Base-by-base conservation (phyloP, 2,797 vertebrate genomes). In the Parambassis ranga region DNA sequence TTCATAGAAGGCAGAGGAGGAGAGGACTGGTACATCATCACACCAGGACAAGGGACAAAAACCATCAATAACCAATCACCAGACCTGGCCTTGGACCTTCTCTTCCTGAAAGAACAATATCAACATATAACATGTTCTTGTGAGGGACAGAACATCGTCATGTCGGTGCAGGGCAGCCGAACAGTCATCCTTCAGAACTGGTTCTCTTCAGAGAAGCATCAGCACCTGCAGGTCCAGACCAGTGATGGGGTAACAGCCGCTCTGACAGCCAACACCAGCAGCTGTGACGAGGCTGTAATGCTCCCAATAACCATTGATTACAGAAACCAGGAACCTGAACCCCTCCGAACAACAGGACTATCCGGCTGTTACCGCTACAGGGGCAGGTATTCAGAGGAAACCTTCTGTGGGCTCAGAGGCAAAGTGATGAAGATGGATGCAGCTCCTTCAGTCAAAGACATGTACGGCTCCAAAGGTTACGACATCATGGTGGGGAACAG, bases 11-110 rank as follows among this genome's bases (percentile, higher is more conserved):
- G 79, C 1, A 22, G 79, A 65, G 75, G 38, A 60, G 83, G 80
- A 55, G 65, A 70, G 31, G 84, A 88, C 61, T 82, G 76, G 81
- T 85, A 86, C 30, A 1, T 85, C 6, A 67, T 89, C 41, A 70
- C 70, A 6, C 68, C 79, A 56, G 64, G 58, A n/a, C 36, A 50
- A 26, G 81, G 76, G 68, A 6, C 73, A 9, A 89, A 84, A 71
- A 87, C 65, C 19, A 80, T 84, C 43, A 67, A 35, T 65, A 82
- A 58, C 37, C 67, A 67, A 50, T 88, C 77, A 13, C 72, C 75
- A 26, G 76, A 86, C 60, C 46, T 35, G 37, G 53, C 16, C 7
- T 10, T 53, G 20, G 85, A 87, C 10, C 1, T 43, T 8, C 56
- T 87, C 43, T 73, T 77, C 30, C 36, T 87, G 6, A 77, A 68